These are phyloP conservation scores for Eutolmus rufibarbis DNA, from an alignment of 2,888 invertebrate genomes.

Conservation along the genomic window DNA sequence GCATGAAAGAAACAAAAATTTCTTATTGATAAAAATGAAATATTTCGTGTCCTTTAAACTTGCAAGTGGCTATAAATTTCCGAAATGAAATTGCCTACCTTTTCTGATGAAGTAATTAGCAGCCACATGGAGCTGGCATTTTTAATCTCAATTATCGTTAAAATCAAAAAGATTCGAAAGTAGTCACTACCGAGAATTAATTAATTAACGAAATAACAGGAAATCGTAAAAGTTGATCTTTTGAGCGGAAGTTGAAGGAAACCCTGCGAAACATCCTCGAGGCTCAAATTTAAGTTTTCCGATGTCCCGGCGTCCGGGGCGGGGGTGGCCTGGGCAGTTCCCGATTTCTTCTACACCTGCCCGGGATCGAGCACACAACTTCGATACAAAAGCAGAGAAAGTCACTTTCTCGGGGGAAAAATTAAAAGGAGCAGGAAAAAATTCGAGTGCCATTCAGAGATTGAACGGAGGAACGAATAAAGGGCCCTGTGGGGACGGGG, in stretches of 20 bases:
- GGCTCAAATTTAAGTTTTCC: conserved; percentile 5
- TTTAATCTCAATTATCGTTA: not conserved
- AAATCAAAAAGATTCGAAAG: not conserved
- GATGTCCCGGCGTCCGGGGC: not conserved
- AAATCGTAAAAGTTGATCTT: conserved; percentile 27
- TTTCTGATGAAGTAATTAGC: not conserved
- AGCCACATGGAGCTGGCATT: not conserved
- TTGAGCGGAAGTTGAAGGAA: not conserved
- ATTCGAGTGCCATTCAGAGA: conserved; percentile 7
- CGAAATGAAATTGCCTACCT: not conserved
- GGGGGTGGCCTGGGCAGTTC: not conserved
- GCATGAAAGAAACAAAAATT: too few species aligned
- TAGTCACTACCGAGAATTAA: not conserved
- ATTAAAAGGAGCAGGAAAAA: not conserved
- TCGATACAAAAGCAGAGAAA: not conserved
- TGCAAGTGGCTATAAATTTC: not conserved
- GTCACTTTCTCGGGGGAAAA: conserved; percentile 12
- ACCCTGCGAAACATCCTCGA: not conserved
- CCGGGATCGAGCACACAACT: not conserved
- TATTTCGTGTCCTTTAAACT: too few species aligned
- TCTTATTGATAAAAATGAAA: too few species aligned
- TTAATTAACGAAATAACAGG: conserved; percentile 26
- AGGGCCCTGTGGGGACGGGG: not conserved
- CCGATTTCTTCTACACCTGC: not conserved
- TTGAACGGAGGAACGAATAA: not conserved